Base-by-base conservation (phyloP, 2,888 invertebrate genomes). In the Belgica antarctica region DNA sequence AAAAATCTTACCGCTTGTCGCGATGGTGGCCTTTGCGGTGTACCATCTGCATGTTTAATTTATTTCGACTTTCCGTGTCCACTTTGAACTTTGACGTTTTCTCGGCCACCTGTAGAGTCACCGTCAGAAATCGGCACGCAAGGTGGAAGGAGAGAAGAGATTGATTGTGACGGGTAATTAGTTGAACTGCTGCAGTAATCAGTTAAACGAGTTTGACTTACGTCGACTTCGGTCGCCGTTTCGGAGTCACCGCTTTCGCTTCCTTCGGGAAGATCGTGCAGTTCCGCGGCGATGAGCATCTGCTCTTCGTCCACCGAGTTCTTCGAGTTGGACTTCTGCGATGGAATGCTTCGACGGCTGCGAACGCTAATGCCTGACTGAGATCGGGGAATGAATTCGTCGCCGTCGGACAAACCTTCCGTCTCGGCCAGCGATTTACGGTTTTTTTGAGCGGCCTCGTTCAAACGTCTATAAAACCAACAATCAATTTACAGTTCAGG, bases 21-120 rank as follows among this genome's bases (percentile, higher is more conserved):
- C 87, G 81, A 76, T 86, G 79, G 28, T 78, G 77, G n/a, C 77
- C 86, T 75, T 87, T 87, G 1, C 61, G 70, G 4, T 12, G 12
- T 2, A 59, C 24, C 61, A 22, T 31, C 25, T 57, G 52, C 25
- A 31, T 57, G 74, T 85, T 86, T 2, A 87, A 79, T 22, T 80
- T 79, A 73, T 82, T 78, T 72, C 81, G 82, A 70, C 85, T 84
- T 76, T 89, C 89, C 0, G 89, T 89, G 34, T 88, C 87, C 73
- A 89, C 89, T 77, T 89, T 89, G 76, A 89, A 89, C 76, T 89
- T 89, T 41, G 89, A 82, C 1, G 89, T 85, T 76, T 87, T 87
- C 76, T 89, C 89, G 72, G 88, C 83, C 28, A 84, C 83, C 75
- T 83, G 71, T 25, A 27, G 57, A 17, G 7, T 22, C 2, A 10